Base-by-base conservation (phyloP, 2,888 invertebrate species). In the Germaria angustata region DNA sequence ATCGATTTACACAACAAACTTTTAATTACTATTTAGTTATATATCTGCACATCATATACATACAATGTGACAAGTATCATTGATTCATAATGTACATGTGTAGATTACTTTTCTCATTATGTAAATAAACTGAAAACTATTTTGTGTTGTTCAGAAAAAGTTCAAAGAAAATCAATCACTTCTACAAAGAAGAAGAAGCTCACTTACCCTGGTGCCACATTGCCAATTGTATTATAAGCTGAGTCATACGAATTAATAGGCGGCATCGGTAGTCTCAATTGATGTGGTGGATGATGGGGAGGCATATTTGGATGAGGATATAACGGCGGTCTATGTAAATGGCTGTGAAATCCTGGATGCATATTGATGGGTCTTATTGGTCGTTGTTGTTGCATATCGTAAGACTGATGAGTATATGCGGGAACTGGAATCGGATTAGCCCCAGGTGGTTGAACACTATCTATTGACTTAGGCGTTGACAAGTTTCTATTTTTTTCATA, bases 291-390 rank as follows among this genome's bases (percentile, higher is more conserved):
- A 15, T 84, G 82, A 34, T 84, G 84, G 24, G 82, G 81, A 51
- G 84, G 85, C 63, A 83, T 84, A 65, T 81, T 85, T 15, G 84
- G 84, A 59, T 84, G 80, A 68, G 71, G 71, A 76, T 77, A 80
- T 15, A 83, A n/a, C 34, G 76, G 80, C 15, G 83, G 83, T 9
- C 83, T 76, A 73, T 83, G 80, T 59, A 83, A 76, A 32, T 83
- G 83, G 44, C 36, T 76, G 22, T 80, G 83, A 72, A 63, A 83
- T 39, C 77, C 83, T 0, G 80, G 69, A 71, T 82, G 82, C 75
- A 82, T 82, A 49, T 39, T 76, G 32, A 82, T 82, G 9, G 82
- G 78, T 22, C 82, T 51, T 46, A 82, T 82, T 46, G 82, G 79
- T 9, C 81, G 57, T 44, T 77, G 79, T 28, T 83, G 77, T 53